Conservation (phyloP, 2,113 vertebrate species). For the Psittacula cyanocephala region DNA sequence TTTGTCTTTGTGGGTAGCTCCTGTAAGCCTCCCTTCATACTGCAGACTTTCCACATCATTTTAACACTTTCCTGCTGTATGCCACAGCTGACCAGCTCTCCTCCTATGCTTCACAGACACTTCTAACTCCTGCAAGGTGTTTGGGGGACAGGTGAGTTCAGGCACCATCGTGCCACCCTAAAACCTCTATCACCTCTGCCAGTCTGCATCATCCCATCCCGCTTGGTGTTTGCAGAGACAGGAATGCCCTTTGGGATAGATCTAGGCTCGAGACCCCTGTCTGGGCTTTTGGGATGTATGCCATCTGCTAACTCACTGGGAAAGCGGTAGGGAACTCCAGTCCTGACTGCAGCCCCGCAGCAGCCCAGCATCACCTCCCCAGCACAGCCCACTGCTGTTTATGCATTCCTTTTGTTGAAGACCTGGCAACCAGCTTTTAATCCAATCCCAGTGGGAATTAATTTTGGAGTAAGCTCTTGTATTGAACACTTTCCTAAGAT, state of each 20-base stretch:
- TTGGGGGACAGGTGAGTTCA: background rate
- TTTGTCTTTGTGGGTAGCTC: background rate
- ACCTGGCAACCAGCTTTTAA: constrained; percentile 36
- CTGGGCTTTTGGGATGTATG: background rate
- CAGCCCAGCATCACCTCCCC: background rate
- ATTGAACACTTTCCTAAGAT: background rate
- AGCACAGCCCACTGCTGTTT: background rate
- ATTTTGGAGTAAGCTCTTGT: constrained; percentile 40
- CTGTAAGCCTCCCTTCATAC: background rate
- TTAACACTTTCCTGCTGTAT: background rate
- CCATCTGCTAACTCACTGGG: background rate
- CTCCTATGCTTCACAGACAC: background rate
- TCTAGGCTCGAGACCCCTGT: background rate
- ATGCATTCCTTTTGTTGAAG: constrained; percentile 17
- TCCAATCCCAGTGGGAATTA: background rate
- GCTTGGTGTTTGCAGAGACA: background rate
- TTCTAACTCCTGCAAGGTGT: background rate
- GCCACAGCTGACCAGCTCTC: background rate
- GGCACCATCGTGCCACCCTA: background rate
- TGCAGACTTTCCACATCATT: background rate
- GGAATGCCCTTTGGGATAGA: background rate
- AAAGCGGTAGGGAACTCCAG: background rate
- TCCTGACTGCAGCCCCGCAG: background rate
- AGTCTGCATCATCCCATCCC: background rate
- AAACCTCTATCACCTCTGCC: background rate